Conservation (phyloP, 2,113 vertebrate species). For the Gopherus evgoodei region DNA sequence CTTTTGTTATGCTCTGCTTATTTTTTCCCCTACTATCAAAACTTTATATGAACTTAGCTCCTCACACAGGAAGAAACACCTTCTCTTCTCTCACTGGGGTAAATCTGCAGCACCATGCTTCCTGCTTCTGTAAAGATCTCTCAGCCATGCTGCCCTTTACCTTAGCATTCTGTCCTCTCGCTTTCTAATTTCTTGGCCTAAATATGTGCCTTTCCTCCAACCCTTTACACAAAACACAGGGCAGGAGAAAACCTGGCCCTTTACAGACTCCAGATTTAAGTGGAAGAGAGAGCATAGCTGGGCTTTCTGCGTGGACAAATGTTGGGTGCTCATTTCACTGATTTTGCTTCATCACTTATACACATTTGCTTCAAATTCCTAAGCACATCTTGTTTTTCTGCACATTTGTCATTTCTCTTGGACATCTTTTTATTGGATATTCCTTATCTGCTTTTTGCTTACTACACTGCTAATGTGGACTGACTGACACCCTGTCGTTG, state of each 20-base stretch:
- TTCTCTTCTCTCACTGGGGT: neutral
- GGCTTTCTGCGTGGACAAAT: neutral
- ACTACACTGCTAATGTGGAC: neutral
- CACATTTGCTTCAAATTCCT: fast-evolving
- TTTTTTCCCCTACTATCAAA: neutral
- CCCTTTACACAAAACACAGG: neutral
- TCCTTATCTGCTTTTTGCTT: neutral
- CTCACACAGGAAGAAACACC: neutral
- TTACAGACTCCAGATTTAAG: neutral
- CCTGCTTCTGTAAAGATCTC: neutral
- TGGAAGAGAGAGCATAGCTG: neutral
- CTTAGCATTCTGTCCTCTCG: neutral
- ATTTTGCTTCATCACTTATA: neutral
- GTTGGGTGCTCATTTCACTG: neutral
- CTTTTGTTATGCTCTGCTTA: neutral
- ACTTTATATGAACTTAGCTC: neutral
- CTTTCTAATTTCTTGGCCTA: neutral
- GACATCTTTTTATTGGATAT: neutral
- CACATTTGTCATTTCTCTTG: neutral
- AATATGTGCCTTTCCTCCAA: neutral
- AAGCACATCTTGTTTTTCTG: neutral
- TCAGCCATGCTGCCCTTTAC: neutral
- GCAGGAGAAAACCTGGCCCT: neutral
- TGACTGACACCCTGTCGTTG: neutral
- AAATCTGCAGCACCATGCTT: neutral